These are phyloP conservation scores for Pangasius djambal DNA, from an alignment of 2,797 vertebrate species.

Conservation along the genomic window DNA sequence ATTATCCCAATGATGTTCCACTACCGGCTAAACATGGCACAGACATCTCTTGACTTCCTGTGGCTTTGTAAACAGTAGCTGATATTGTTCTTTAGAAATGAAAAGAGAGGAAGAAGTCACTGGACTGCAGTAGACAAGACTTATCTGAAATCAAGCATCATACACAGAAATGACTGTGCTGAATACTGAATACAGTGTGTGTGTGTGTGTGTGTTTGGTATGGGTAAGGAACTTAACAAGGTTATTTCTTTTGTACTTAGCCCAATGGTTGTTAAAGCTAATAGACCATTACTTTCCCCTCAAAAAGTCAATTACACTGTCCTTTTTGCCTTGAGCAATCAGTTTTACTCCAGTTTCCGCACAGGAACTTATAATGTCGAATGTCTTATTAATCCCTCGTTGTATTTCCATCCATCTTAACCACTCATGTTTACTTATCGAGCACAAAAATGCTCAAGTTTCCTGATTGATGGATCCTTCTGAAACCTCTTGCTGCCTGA, in stretches of 20 bases:
- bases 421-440: conserved; percentile 16
- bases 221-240: conserved; percentile 20
- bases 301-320: conserved; percentile 58
- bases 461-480: neutral
- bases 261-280: conserved; percentile 61
- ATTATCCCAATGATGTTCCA: conserved; percentile 51
- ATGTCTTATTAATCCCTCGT: conserved; percentile 48
- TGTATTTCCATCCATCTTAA: conserved; percentile 7
- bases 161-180: neutral
- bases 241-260: conserved; percentile 61
- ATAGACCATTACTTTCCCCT: conserved; percentile 57
- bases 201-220: conserved; percentile 13
- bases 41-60: conserved; percentile 29
- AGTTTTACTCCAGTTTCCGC: conserved; percentile 36
- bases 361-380: conserved; percentile 50
- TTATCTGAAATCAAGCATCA: conserved; percentile 45
- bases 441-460: conserved; percentile 9
- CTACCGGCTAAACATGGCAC: conserved; percentile 34
- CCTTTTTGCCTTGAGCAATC: conserved; percentile 48
- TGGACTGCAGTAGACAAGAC: conserved; percentile 20
- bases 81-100: conserved; percentile 41
- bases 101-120: conserved; percentile 16
- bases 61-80: conserved; percentile 34
- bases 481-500: neutral
- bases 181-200: conserved; percentile 48